Base-by-base conservation (phyloP, 2,797 vertebrate genomes). In the Microtus californicus region DNA sequence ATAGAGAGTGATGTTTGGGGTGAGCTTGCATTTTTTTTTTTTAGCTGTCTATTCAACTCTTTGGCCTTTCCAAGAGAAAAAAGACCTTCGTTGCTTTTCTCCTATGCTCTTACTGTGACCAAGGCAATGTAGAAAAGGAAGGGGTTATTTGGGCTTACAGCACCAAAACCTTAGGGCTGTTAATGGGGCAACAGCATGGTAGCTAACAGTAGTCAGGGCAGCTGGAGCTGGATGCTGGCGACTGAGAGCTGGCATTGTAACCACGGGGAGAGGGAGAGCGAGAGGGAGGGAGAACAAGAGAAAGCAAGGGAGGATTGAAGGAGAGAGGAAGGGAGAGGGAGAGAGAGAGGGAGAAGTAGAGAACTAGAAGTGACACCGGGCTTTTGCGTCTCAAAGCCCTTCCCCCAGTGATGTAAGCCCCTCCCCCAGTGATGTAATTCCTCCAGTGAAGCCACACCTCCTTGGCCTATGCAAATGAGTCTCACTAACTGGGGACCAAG, bases 1-100 rank as follows among this genome's bases (percentile, higher is more conserved):
- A 4, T 29, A 37, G 51, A 87, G 85, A 74, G n/a, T 48, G 56
- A 89, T 79, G 31, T 78, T 51, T 96, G 76, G 37, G 67, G 15
- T 48, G 54, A 93, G 65, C 34, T 78, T 78, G 34, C 2, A 4
- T 85, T 87, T 63, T n/a, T 87, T 63, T 27, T 59, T 86, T 78
- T 78, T 19, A 61, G n/a, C 27, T 59, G 11, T 91, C 29, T 94
- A 25, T 73, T 14, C n/a, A 80, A 43, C 80, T 89, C 40, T 74
- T 74, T 86, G 56, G 8, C 23, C 27, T 89, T 96, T 95, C 92
- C 15, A 31, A 80, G 87, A 29, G 40, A 63, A 87, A 87, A 80
- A 12, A 54, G 6, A 59, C 37, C 9, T 56, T 37, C 69, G 80
- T 31, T 43, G n/a, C 65, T 74, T 74, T 40, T 74, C 71, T 67